Evolutionary conservation across 2,888 invertebrate species (phyloP).

Genomic region (Thymelicus lineola): DNA sequence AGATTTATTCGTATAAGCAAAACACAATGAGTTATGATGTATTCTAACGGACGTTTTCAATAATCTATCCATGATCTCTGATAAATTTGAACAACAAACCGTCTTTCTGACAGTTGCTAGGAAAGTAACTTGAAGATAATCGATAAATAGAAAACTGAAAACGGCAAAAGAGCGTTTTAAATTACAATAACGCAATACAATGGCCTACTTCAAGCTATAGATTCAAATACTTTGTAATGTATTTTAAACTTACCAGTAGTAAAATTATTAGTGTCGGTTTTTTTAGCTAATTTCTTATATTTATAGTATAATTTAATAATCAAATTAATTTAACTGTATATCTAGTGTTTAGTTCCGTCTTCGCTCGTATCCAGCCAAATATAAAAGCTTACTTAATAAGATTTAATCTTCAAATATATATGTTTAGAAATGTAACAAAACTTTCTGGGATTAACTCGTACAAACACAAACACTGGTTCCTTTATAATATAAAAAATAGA

Average conservation of each 20-base stretch:
- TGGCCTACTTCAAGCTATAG: neutral
- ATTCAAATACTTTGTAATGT: neutral
- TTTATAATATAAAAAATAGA: neutral
- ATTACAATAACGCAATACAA: neutral
- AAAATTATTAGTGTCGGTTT: neutral
- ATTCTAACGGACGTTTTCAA: too few relatives aligned
- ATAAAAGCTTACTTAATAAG: neutral
- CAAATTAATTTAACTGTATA: neutral
- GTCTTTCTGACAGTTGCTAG: too few relatives aligned
- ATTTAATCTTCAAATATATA: neutral
- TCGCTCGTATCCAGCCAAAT: neutral
- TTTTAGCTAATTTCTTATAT: neutral
- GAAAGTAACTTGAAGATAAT: too few relatives aligned
- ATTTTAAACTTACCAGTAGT: too few relatives aligned
- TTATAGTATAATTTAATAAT: neutral
- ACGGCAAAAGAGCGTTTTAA: neutral
- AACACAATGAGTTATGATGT: neutral
- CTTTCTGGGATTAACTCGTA: conserved; percentile 7
- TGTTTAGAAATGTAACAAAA: neutral
- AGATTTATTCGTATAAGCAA: neutral
- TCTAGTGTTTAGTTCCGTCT: neutral
- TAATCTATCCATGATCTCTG: too few relatives aligned
- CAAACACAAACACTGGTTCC: conserved; percentile 27
- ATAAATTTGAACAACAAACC: too few relatives aligned
- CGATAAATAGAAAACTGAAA: too few relatives aligned